Base-by-base conservation (phyloP, 2,888 invertebrate species). In the Seira ritae region DNA sequence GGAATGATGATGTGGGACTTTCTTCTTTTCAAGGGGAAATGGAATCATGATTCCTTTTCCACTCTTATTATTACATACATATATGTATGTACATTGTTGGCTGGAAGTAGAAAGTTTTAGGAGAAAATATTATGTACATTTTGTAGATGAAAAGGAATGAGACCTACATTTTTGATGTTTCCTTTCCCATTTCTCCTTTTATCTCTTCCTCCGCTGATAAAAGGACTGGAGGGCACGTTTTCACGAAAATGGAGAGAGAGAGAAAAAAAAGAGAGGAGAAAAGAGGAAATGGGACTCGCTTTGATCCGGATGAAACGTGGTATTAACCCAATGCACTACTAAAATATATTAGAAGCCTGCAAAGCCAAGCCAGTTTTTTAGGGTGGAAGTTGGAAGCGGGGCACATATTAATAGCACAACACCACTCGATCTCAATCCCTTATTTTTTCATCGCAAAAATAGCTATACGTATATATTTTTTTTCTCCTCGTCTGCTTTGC, bases 231-330 rank as follows among this genome's bases (percentile, higher is more conserved):
- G 55, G 55, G 55, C 55, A 55, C 17, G 17, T 55, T 55, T 31
- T 31, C 31, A 66, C 31, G 37, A 12, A 12, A 20, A 20, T 1
- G 19, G 20, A 3, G 19, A 20, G 12, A 65, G 12, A n/a, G 20
- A 81, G 76, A 76, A 81, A 76, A 76, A 69, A 69, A 12, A 12
- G 20, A 20, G 19, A 65, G 20, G 19, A 65, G 20, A 20, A 65
- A 20, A n/a, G 20, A 81, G 76, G 81, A 81, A 76, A 76, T 81
- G 72, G 76, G 71, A 50, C 70, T 65, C 55, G 24, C 31, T 67
- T 42, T 75, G 50, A 76, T 71, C 81, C 72, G 81, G 81, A 81
- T 75, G 80, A 19, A 81, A 75, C 62, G 3, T 55, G 55, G 55
- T 55, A 55, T 55, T 55, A 55, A 55, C 55, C 55, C 55, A 31